Evolutionary conservation across 2,888 invertebrate genomes (phyloP).

Genomic region (Leucozona laternaria): DNA sequence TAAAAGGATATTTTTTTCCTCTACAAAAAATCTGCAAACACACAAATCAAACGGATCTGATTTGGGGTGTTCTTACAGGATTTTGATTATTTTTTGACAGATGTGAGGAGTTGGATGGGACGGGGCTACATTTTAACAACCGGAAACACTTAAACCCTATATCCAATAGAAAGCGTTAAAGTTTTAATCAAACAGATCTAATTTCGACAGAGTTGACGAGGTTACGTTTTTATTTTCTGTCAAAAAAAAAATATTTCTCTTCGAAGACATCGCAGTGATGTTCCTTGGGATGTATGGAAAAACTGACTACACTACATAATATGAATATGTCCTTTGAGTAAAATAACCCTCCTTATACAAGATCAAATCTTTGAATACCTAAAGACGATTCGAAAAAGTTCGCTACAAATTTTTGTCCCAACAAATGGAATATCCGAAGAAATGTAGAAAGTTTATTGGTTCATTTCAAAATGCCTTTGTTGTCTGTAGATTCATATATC

Average conservation of each 20-base stretch:
- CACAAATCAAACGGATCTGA: neutral
- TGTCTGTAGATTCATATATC: constrained; percentile 42
- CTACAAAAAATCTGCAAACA: neutral
- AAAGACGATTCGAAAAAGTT: neutral
- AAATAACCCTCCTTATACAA: neutral
- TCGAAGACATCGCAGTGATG: neutral
- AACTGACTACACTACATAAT: neutral
- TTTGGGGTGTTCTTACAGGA: neutral
- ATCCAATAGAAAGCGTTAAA: neutral
- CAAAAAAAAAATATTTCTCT: neutral
- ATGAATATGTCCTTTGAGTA: constrained; percentile 36
- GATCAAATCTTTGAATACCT: neutral
- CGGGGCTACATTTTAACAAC: neutral
- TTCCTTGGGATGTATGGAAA: neutral
- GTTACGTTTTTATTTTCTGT: neutral
- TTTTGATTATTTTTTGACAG: neutral
- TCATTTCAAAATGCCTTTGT: constrained; percentile 62
- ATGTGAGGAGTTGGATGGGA: neutral
- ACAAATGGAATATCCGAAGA: constrained; percentile 56
- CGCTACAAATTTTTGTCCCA: constrained; percentile 45
- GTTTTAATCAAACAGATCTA: neutral
- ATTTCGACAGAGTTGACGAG: constrained; percentile 24
- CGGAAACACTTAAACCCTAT: neutral
- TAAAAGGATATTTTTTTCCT: neutral
- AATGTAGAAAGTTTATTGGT: constrained; percentile 72